Evolutionary conservation across 2,888 invertebrate species (phyloP).

Genomic region (Germaria angustata): DNA sequence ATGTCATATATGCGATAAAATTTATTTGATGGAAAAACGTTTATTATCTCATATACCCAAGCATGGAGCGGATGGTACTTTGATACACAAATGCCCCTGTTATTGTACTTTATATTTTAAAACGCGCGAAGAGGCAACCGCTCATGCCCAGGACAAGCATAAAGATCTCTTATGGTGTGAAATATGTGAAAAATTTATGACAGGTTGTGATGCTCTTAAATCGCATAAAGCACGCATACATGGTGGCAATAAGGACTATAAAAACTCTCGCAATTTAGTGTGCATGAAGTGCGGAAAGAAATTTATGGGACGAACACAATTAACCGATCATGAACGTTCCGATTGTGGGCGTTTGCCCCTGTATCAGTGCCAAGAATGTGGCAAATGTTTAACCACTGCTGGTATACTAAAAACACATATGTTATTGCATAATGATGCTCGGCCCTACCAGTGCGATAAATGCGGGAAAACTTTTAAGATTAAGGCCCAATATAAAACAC

Average conservation of each 20-base stretch:
- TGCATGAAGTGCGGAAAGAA: conserved; percentile 79
- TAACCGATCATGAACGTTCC: conserved; percentile 80
- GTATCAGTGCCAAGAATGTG: conserved; percentile 79
- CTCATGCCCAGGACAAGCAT: conserved; percentile 79
- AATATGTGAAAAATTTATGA: conserved; percentile 80
- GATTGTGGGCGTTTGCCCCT: conserved; percentile 80
- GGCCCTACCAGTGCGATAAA: conserved; percentile 77
- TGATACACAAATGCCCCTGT: conserved; percentile 79
- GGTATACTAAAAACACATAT: conserved; percentile 80
- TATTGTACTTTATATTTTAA: conserved; percentile 79
- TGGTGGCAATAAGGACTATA: conserved; percentile 72
- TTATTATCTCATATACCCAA: conserved; percentile 75
- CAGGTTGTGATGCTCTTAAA: conserved; percentile 79
- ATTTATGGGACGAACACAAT: conserved; percentile 78
- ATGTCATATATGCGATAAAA: conserved; percentile 77
- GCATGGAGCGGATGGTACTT: conserved; percentile 76
- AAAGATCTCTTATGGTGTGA: conserved; percentile 79
- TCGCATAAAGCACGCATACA: conserved; percentile 78
- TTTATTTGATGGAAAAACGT: conserved; percentile 75
- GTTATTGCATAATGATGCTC: conserved; percentile 79
- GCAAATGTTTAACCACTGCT: conserved; percentile 79
- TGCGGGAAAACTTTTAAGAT: conserved; percentile 78
- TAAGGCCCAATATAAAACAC: conserved; percentile 78
- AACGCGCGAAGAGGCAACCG: conserved; percentile 78
- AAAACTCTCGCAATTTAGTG: conserved; percentile 72